Percentiles rank a stretch among this genome's conserved stretches.
phyloP scores from a whole-genome alignment of 2,888 invertebrate genomes.

The Parnassius apollo region DNA sequence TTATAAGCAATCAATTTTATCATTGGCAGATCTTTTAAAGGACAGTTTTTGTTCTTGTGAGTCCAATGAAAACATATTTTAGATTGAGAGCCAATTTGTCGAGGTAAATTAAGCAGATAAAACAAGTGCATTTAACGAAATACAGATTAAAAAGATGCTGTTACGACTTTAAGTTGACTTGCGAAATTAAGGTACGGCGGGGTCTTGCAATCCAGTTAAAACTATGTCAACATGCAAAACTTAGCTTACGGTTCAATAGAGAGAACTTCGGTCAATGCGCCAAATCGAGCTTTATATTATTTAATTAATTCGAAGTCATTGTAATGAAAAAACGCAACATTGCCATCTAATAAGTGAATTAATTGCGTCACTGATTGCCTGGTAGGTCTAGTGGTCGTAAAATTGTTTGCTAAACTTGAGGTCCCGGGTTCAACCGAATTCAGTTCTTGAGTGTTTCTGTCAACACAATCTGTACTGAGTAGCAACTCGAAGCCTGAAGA shows the following conservation, averaged over 20 bases:
- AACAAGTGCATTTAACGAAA: constrained; percentile 20
- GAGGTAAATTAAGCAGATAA: constrained; percentile 1
- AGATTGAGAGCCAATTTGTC: no score
- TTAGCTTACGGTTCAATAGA: constrained; percentile 25
- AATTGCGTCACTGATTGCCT: not conserved
- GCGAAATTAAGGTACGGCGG: constrained; percentile 21
- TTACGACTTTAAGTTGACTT: constrained; percentile 19
- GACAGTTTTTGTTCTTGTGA: no score
- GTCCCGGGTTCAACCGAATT: no score
- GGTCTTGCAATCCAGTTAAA: constrained; percentile 16
- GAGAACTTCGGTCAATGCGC: constrained; percentile 14
- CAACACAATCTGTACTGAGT: no score
- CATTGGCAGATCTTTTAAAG: no score
- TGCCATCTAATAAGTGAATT: not conserved
- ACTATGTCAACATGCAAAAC: constrained; percentile 25
- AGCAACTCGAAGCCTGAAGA: no score
- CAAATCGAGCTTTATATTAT: constrained; percentile 8
- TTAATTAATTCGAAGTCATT: constrained; percentile 1
- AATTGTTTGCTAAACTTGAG: no score
- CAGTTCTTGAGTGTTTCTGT: no score
- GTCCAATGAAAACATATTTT: no score
- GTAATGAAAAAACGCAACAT: not conserved
- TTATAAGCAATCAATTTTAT: no score
- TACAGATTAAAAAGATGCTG: constrained; percentile 23
- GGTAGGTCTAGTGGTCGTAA: no score